phyloP scores from a whole-genome alignment of 2,888 invertebrate genomes.

The Coelinius sp. region DNA sequence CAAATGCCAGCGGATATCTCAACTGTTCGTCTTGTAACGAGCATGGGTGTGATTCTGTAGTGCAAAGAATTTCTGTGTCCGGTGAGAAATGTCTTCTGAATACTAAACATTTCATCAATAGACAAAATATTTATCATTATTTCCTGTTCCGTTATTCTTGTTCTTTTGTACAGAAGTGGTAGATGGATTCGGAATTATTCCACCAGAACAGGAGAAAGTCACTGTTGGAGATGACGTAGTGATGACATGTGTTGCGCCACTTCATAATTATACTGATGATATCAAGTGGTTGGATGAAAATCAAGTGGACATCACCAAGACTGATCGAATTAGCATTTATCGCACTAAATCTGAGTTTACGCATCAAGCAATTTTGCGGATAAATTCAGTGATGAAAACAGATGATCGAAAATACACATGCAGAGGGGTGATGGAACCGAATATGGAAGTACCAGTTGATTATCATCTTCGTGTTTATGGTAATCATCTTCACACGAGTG shows the following conservation, averaged over 20 bases:
- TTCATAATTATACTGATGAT: conserved; percentile 70
- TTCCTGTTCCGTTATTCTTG: neutral
- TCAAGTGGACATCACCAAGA: conserved; percentile 45
- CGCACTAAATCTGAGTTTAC: conserved; percentile 62
- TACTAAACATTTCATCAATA: neutral
- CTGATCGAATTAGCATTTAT: conserved; percentile 50
- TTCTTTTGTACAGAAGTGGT: conserved; percentile 67
- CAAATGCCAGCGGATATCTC: conserved; percentile 60
- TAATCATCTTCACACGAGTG: too few species aligned
- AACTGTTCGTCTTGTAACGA: conserved; percentile 66
- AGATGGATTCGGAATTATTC: conserved; percentile 70
- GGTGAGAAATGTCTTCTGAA: conserved; percentile 54
- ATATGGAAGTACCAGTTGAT: neutral
- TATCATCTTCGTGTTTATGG: conserved; percentile 66
- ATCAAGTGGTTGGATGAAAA: conserved; percentile 72
- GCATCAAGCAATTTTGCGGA: conserved; percentile 61
- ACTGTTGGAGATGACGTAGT: conserved; percentile 74
- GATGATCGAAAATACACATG: conserved; percentile 61
- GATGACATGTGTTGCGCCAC: conserved; percentile 75
- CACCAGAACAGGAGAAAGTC: conserved; percentile 53
- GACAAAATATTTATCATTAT: neutral
- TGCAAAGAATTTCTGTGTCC: conserved; percentile 62
- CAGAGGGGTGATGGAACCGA: conserved; percentile 38
- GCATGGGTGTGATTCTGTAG: conserved; percentile 56
- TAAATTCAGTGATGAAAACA: conserved; percentile 59